Base-by-base conservation (phyloP, 37 sponge, comb jelly and placozoan species). In the Diacarnus erythraeanus region DNA sequence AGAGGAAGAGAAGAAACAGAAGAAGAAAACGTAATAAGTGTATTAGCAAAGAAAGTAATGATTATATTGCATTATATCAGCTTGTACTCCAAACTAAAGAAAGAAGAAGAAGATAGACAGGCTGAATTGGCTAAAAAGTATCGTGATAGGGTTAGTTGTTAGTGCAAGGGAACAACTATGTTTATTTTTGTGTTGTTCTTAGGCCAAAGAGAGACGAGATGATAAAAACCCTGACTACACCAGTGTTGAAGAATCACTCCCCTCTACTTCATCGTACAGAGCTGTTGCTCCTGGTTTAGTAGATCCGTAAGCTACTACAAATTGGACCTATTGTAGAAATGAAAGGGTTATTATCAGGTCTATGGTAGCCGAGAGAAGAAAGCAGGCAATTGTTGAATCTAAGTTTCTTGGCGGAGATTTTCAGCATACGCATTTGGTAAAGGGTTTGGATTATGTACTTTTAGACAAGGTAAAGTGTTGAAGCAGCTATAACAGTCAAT, bases 391-490 rank as follows among this genome's bases (percentile, higher is more conserved):
- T 56, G 84, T 91, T 51, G 99, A 98, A 72, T 91, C 92, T 65
- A 98, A 98, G 64, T 98, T 87, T 44, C 78, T 98, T 18, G 99
- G 99, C 33, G 99, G 99, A 42, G 99, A 98, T 79, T 91, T 98
- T 94, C 88, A 95, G 59, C 99, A 98, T 54, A 98, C 99, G 26
- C 99, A 98, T 75, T 75, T 98, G 73, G 99, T 98, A 86, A 98
- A 98, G 72, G 99, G 99, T 1, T 80, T 98, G 74, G 99, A 98
- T 47, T 98, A 88, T 83, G 94, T 93, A 0, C 87, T 98, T 18
- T 86, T 96, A 67, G 94, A 98, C 63, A 99, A 99, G 89, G 97
- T 99, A 33, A 22, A 60, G 57, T 76, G 2, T 51, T 59, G 77
- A 5, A 38, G 20, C 2, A 3, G n/a, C 21, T 2, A 65, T 65